Base-by-base conservation (phyloP, 37 sponge, comb jelly and placozoan genomes). In the Aplysina aerophoba region DNA sequence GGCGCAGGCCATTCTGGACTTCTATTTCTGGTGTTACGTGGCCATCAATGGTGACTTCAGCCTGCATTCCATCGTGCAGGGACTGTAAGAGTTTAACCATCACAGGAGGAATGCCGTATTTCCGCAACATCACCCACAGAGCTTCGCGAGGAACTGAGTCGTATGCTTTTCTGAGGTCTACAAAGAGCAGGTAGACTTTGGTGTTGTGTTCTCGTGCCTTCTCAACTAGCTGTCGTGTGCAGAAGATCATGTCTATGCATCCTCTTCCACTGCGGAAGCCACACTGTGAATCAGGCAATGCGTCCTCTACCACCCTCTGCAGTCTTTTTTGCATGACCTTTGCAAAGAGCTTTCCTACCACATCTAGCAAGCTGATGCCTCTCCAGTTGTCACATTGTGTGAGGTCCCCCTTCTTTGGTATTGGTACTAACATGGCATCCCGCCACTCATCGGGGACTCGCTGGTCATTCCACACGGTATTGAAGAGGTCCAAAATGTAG, bases 41-140 rank as follows among this genome's bases (percentile, higher is more conserved):
- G 19, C 75, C 73, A 82, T 71, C 60, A 28, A 82, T 50, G 16
- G 59, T 55, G 35, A 82, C 88, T 54, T 27, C 75, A 27, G 75
- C 88, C 41, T 68, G 59, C 88, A 87, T 87, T 31, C 88, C 83
- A 31, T 87, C 88, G 71, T 87, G 88, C 31, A 87, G 88, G 62
- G 86, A 77, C 36, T 31, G 61, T 28, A 85, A 59, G 50, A 85
- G 24, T 64, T 55, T 16, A 60, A 85, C 38, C 59, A 85, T 85
- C 14, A 35, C 14, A 20, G 15, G 35, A 50, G 85, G 85, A 15
- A 74, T 59, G 35, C 86, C 86, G 77, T 57, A 77, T 38, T 30
- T 77, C 79, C 62, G 25, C 79, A 84, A 73, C 12, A 25, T 36
- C 58, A 39, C 37, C 86, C 86, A 85, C 30, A 85, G 86, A 16